Evolutionary conservation across 2,888 invertebrate species (phyloP), one percentile per base, ranked within the genome.

Genomic region (Automeris io): DNA sequence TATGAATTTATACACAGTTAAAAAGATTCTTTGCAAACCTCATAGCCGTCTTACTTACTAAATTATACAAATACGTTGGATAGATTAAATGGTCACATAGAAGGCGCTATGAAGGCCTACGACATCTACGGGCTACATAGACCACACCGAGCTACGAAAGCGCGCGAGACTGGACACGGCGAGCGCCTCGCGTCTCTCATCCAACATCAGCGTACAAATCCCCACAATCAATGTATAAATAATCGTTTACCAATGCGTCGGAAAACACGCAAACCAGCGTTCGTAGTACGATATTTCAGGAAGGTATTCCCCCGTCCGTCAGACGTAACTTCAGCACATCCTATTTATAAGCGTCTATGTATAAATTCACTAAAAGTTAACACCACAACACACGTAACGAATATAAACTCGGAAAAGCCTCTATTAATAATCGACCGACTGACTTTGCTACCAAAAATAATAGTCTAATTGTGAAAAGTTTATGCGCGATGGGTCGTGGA

Each of bases 381-480:
- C 86, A 83, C 83, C 85, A 80, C 85, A 83, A 85, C 86, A 83
- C 82, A 83, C 83, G 87, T 86, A 85, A 86, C 86, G 85, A 85
- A 86, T 86, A 86, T 85, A 87, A 85, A 85, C 87, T 87, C 83
- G 83, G 81, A 85, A 86, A 86, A 87, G 85, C 85, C 85, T 83
- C 87, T 87, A 87, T 87, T 87, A 87, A 87, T 87, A 87, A 85
- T 86, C 87, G 87, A 82, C 86, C 86, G 87, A 86, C 87, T 85
- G 87, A 86, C 87, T 85, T 86, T 80, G 86, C 86, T 86, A 87
- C 87, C 87, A 85, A 87, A 87, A 87, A 87, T 87, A 87, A 87
- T 87, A 86, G 87, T 87, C 87, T 87, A 87, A 87, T 87, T 87
- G 85, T 85, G 87, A 87, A 85, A 86, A 86, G 86, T 86, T 86